Base-by-base conservation (phyloP, 1,140 invertebrate genomes). In the Zaprionus davidi region DNA sequence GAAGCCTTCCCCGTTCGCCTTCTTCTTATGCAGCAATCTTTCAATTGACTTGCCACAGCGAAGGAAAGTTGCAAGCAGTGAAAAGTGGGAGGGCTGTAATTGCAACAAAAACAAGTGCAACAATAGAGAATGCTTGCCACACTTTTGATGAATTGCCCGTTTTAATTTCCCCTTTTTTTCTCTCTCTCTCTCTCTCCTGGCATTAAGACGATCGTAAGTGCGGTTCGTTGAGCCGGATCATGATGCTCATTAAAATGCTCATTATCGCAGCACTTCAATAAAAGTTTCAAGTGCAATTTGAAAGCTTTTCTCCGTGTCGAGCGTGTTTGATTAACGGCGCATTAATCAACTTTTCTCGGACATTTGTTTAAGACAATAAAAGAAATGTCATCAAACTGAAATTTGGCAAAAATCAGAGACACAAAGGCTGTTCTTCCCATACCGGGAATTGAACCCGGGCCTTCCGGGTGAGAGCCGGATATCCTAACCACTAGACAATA, bases 381-480 rank as follows among this genome's bases (percentile, higher is more conserved):
- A 31, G 20, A 22, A 5, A 7, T 53, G 5, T 55, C 17, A 41
- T 41, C 24, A 9, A 26, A n/a, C 15, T 5, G 5, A 64, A 67
- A 34, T 58, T 49, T 13, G 38, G 4, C 12, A 31, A n/a, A 67
- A 49, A 53, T 22, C 58, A 31, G 69, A 58, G 1, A n/a, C 38
- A 26, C 28, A 76, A 34, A 3, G 28, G 13, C 71, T 31, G 28
- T 7, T 28, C 28, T 95, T 96, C 95, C 95, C 95, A 95, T 96
- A 95, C 96, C 95, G 95, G 96, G 96, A 96, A 96, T 96, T 95
- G 95, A 96, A 96, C 95, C 95, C 95, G 95, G 95, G 95, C 95
- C 95, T 96, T 94, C 95, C 95, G 95, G 95, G 95, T 96, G 95
- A 96, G 94, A 96, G 95, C 95, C 95, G 95, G 95, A 94, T 96